Percentiles rank a stretch among this genome's conserved stretches.
Conservation (phyloP, 2,888 invertebrate genomes). For the Andricus quercusramuli region DNA sequence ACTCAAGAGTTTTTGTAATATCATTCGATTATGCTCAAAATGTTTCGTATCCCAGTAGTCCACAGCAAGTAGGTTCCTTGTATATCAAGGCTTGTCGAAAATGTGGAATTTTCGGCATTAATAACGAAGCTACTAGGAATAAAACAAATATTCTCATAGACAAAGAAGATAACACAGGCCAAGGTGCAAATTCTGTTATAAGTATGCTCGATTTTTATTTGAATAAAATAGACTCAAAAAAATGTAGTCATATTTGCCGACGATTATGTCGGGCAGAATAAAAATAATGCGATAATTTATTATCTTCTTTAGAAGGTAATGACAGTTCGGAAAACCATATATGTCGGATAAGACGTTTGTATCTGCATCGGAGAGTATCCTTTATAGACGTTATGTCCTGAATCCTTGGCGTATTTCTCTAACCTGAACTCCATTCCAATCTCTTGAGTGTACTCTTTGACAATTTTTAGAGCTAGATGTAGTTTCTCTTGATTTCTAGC, state of each 20-base stretch:
- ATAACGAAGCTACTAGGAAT: constrained; percentile 8
- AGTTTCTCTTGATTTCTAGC: too few species aligned
- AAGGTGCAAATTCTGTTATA: constrained; percentile 31
- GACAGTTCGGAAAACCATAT: too few species aligned
- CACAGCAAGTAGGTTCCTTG: not conserved
- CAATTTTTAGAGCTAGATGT: too few species aligned
- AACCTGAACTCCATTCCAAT: too few species aligned
- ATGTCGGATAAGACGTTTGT: too few species aligned
- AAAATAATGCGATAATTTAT: constrained; percentile 21
- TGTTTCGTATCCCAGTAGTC: not conserved
- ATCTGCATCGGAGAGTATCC: too few species aligned
- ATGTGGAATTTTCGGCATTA: not conserved
- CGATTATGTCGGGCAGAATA: constrained; percentile 16
- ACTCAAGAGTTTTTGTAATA: too few species aligned
- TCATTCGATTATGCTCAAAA: too few species aligned
- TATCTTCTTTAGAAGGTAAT: constrained; percentile 31
- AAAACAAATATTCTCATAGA: not conserved
- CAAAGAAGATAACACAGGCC: constrained; percentile 12
- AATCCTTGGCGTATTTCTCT: too few species aligned
- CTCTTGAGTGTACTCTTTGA: too few species aligned
- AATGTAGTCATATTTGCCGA: constrained; percentile 4
- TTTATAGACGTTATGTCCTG: too few species aligned
- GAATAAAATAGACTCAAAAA: not conserved
- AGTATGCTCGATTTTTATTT: too few species aligned
- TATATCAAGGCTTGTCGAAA: not conserved